Percentiles rank a stretch among this genome's conserved stretches.
These are phyloP conservation scores for Lepus timidus DNA, from an alignment of 2,113 vertebrate species.

Conservation along the genomic window DNA sequence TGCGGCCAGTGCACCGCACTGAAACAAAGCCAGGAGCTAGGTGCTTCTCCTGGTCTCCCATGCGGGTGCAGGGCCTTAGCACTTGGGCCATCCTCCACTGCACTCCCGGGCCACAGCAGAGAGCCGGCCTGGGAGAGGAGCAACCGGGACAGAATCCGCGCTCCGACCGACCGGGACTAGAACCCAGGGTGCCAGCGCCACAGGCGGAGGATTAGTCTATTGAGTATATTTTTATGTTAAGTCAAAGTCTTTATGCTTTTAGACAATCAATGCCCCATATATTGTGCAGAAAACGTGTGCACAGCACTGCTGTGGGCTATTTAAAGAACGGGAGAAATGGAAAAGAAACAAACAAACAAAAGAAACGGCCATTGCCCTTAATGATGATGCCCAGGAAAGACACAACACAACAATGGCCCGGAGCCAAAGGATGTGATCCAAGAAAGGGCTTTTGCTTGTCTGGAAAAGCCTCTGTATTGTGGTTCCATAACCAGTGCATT, in stretches of 20 bases:
- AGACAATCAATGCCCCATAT: neutral
- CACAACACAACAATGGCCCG: neutral
- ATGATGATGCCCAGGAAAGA: slow-evolving; percentile 3
- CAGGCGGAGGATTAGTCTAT: too few relatives aligned
- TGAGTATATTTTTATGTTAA: neutral
- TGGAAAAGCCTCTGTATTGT: neutral
- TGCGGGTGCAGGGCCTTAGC: too few relatives aligned
- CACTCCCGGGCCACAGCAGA: too few relatives aligned
- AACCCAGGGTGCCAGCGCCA: too few relatives aligned
- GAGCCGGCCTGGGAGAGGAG: too few relatives aligned
- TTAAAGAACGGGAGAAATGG: slow-evolving; percentile 3
- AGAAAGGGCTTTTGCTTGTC: neutral
- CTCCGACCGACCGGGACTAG: too few relatives aligned
- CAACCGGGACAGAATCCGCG: too few relatives aligned
- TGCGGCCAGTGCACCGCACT: too few relatives aligned
- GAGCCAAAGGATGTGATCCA: slow-evolving; percentile 1
- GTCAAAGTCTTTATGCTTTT: slow-evolving; percentile 37
- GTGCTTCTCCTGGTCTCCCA: too few relatives aligned
- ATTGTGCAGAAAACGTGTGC: neutral
- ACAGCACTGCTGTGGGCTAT: neutral
- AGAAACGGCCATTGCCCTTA: neutral
- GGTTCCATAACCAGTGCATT: neutral
- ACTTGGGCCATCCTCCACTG: too few relatives aligned
- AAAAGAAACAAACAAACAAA: slow-evolving; percentile 32
- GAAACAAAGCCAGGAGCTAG: too few relatives aligned